Evolutionary conservation across 2,888 invertebrate species (phyloP).

Genomic region (Leptura quadrifasciata): DNA sequence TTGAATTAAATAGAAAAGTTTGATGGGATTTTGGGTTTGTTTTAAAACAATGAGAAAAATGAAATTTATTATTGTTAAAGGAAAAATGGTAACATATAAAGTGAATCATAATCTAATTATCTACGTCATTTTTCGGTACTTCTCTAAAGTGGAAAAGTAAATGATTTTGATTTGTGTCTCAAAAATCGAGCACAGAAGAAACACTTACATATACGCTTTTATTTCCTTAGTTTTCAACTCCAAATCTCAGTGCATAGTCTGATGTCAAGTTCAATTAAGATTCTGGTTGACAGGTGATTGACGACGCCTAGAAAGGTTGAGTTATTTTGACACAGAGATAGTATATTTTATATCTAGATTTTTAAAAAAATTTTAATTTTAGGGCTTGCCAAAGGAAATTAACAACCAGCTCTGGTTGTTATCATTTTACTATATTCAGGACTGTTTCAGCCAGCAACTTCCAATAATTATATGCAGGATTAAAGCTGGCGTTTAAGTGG

Average conservation of each 20-base stretch:
- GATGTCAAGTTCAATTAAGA: background rate
- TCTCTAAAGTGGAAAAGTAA: too few species aligned
- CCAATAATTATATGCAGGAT: background rate
- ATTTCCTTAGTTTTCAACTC: too few species aligned
- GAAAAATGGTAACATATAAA: too few species aligned
- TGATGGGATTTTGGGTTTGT: too few species aligned
- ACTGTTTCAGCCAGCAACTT: background rate
- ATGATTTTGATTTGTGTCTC: too few species aligned
- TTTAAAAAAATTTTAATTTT: background rate
- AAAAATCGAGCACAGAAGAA: too few species aligned
- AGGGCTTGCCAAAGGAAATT: background rate
- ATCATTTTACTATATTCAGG: background rate
- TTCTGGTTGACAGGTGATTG: background rate
- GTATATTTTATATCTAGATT: background rate
- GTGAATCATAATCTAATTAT: too few species aligned
- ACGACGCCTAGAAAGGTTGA: background rate
- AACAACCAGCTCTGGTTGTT: background rate
- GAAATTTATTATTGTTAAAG: too few species aligned
- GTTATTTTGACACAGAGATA: background rate
- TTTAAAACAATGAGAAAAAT: too few species aligned
- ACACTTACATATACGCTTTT: too few species aligned
- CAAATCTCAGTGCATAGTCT: background rate
- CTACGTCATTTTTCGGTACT: too few species aligned
- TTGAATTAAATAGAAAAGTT: too few species aligned
- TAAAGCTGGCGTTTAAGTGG: background rate